These are phyloP conservation scores for Pelvicachromis taeniatus DNA, from an alignment of 2,113 vertebrate species.

Conservation along the genomic window DNA sequence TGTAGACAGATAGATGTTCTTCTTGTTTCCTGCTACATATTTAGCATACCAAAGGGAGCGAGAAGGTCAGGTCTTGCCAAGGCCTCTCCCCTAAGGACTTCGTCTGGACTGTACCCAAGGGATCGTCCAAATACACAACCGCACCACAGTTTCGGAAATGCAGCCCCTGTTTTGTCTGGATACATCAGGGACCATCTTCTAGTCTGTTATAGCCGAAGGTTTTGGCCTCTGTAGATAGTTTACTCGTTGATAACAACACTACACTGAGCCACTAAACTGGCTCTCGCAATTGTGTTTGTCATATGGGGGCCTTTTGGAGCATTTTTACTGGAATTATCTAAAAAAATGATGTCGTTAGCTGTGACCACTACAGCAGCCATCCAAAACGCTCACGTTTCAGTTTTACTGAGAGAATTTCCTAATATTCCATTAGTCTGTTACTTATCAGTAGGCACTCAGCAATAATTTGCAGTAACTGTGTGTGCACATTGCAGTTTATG, in stretches of 20 bases:
- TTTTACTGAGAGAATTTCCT: neutral
- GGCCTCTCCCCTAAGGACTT: slow-evolving; percentile 2
- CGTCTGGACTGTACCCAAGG: slow-evolving; percentile 19
- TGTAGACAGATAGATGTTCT: slow-evolving; percentile 54
- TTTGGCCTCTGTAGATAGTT: neutral
- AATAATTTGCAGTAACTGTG: neutral
- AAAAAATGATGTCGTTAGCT: neutral
- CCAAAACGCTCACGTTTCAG: neutral
- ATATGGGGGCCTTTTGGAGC: neutral
- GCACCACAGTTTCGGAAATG: slow-evolving; percentile 22
- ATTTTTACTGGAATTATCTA: neutral
- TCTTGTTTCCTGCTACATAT: slow-evolving; percentile 63
- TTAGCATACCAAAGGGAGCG: slow-evolving; percentile 59
- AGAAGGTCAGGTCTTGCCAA: slow-evolving; percentile 55
- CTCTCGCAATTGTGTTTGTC: neutral
- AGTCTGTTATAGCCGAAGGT: neutral
- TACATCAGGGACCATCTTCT: neutral
- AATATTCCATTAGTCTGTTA: neutral
- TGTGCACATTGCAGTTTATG: neutral
- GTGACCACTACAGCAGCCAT: neutral
- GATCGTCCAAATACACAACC: slow-evolving; percentile 46
- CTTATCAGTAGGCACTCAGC: neutral
- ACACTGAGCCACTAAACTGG: neutral
- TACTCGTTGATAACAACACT: neutral
- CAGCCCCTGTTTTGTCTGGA: neutral